These are phyloP conservation scores for Autographa pulchrina DNA, from an alignment of 2,888 invertebrate species.

Conservation along the genomic window DNA sequence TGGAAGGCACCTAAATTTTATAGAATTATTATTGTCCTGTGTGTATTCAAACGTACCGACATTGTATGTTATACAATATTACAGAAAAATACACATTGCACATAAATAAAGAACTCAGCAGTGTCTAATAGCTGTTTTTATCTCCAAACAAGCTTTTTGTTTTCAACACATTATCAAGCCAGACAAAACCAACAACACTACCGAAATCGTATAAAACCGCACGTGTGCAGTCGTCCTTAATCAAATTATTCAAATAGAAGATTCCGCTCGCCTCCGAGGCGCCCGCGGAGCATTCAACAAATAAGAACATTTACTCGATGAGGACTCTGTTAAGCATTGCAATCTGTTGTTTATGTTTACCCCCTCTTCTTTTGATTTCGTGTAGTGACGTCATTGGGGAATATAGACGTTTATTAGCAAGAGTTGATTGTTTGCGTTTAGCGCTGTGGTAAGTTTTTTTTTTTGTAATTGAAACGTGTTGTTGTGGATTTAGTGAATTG, in stretches of 20 bases:
- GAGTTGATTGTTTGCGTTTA: background rate
- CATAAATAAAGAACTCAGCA: too few relatives aligned
- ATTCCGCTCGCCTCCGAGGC: slow-evolving; percentile 76
- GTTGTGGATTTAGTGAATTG: background rate
- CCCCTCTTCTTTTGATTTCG: slow-evolving; percentile 37
- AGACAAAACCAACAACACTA: slow-evolving; percentile 14
- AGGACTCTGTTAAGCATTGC: slow-evolving; percentile 67
- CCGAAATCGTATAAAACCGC: slow-evolving; percentile 46
- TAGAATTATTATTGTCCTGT: too few relatives aligned
- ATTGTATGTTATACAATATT: too few relatives aligned
- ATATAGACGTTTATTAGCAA: slow-evolving; percentile 2
- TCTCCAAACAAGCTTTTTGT: too few relatives aligned
- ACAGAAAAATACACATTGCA: too few relatives aligned
- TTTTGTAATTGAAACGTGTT: too few relatives aligned
- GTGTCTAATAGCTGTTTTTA: too few relatives aligned
- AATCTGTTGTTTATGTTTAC: slow-evolving; percentile 61
- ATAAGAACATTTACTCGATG: slow-evolving; percentile 68
- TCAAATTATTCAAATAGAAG: slow-evolving; percentile 87
- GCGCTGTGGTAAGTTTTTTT: background rate
- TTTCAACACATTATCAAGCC: too few relatives aligned
- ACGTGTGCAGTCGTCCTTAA: slow-evolving; percentile 72
- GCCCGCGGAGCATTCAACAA: slow-evolving; percentile 77
- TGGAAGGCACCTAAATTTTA: too few relatives aligned
- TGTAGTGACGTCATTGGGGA: slow-evolving; percentile 26
- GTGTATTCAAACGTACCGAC: too few relatives aligned